Conservation (phyloP, 2,888 invertebrate genomes). For the Ophion costatus region DNA sequence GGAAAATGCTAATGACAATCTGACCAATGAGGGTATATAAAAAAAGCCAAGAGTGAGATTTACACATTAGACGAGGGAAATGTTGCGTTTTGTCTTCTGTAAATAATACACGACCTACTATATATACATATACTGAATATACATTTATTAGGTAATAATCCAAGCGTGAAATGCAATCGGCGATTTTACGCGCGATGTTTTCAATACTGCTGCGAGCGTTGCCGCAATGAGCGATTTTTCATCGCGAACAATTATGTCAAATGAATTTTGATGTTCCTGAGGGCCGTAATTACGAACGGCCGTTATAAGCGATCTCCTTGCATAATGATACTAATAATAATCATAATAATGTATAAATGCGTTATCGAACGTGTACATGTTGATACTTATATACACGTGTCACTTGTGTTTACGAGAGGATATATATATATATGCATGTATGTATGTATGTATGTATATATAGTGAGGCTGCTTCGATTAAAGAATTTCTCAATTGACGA, state of each 20-base stretch:
- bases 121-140: constrained; percentile 22
- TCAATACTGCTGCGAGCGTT: neutral
- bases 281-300: constrained; percentile 75
- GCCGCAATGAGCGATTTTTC: constrained; percentile 47
- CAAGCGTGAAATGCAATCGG: neutral
- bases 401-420: neutral
- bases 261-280: constrained; percentile 81
- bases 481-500: neutral
- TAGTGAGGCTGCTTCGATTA: neutral
- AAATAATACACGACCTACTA: constrained; percentile 3
- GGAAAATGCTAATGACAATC: neutral
- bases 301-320: constrained; percentile 80
- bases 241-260: constrained; percentile 48
- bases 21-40: neutral
- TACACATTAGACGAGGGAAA: neutral
- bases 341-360: constrained; percentile 19
- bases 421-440: neutral
- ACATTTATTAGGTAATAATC: neutral
- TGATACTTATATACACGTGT: too few relatives aligned
- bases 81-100: neutral
- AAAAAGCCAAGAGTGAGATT: neutral
- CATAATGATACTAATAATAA: constrained; percentile 64
- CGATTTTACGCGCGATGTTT: neutral
- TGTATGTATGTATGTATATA: neutral
- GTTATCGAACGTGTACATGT: constrained; percentile 1